Conservation (phyloP, 1,140 invertebrate genomes). For the Drosophila virilis region DNA sequence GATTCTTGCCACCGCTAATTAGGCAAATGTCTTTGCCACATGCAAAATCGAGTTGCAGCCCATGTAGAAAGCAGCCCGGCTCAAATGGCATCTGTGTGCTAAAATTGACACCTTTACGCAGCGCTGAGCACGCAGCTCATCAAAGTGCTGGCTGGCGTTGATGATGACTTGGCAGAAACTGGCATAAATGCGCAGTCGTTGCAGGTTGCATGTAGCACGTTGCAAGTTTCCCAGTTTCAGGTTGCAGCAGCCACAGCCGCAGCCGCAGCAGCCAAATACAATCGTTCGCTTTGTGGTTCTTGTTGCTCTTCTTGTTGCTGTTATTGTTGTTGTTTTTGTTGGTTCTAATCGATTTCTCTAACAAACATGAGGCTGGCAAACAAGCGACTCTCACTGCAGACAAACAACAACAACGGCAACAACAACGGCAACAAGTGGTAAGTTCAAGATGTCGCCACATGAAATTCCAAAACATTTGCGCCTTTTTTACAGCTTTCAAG, state of each 20-base stretch:
- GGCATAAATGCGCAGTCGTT: conserved; percentile 20
- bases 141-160: conserved; percentile 50
- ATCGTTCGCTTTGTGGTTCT: conserved; percentile 64
- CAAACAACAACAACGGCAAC: conserved; percentile 48
- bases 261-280: conserved; percentile 29
- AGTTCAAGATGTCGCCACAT: conserved; percentile 60
- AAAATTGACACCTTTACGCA: conserved; percentile 82
- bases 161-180: conserved; percentile 68
- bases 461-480: conserved; percentile 76
- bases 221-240: conserved; percentile 23
- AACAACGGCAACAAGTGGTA: conserved; percentile 50
- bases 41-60: conserved; percentile 12
- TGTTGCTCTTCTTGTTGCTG: conserved; percentile 19
- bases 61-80: conserved; percentile 49
- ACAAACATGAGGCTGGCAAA: conserved; percentile 72
- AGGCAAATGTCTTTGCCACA: conserved; percentile 37
- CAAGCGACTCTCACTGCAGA: conserved; percentile 71
- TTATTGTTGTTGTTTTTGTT: conserved; percentile 52
- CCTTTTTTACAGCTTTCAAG: conserved; percentile 76
- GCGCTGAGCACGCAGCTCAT: conserved; percentile 68
- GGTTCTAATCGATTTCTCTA: conserved; percentile 82
- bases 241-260: conserved; percentile 42
- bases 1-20: conserved; percentile 56
- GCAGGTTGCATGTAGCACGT: conserved; percentile 15
- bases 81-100: conserved; percentile 75